Evolutionary conservation across 1,140 invertebrate species (phyloP).

Genomic region (Leptonema lineaticorne): DNA sequence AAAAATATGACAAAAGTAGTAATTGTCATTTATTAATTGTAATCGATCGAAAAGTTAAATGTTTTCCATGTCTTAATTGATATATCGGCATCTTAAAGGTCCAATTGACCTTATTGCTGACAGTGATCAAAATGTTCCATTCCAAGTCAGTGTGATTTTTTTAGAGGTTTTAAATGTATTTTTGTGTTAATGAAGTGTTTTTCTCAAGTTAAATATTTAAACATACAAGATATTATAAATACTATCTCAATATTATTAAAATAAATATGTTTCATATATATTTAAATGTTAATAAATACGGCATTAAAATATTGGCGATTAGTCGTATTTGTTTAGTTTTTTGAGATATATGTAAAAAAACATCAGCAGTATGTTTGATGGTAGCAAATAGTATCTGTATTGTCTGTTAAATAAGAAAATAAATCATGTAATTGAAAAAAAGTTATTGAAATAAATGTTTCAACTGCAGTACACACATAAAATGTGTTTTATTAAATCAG

Average conservation of each 20-base stretch:
- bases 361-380: too few species aligned
- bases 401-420: conserved; percentile 9
- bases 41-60: not conserved
- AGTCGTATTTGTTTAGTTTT: conserved; percentile 19
- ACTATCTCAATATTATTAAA: not conserved
- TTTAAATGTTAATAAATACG: too few species aligned
- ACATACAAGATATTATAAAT: conserved; percentile 27
- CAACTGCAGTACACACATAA: not conserved
- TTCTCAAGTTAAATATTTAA: not conserved
- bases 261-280: not conserved
- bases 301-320: not conserved
- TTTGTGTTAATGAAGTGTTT: conserved; percentile 20
- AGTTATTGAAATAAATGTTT: not conserved
- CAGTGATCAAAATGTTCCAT: conserved; percentile 41
- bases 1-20: not conserved
- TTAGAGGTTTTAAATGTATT: conserved; percentile 37
- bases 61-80: not conserved
- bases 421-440: not conserved
- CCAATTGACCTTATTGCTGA: conserved; percentile 3
- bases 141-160: conserved; percentile 41
- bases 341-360: conserved; percentile 37
- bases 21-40: not conserved
- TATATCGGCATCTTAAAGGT: not conserved
- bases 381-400: conserved; percentile 24
- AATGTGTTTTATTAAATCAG: not conserved